These are phyloP conservation scores for Xenopus tropicalis DNA, from an alignment of 2,113 vertebrate genomes.

Conservation along the genomic window UCB_Xtro_10.0 CM004446.2:78660501-78661000, in stretches of 20 bases:
- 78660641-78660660: slow-evolving; percentile 66
- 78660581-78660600: slow-evolving; percentile 64
- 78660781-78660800: slow-evolving; percentile 91
- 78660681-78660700: slow-evolving; percentile 58
- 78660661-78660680: slow-evolving; percentile 70
- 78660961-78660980: slow-evolving; percentile 57
- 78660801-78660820: slow-evolving; percentile 93
- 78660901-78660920: slow-evolving; percentile 93
- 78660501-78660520: slow-evolving; percentile 63
- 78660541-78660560: slow-evolving; percentile 77
- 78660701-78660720: slow-evolving; percentile 51
- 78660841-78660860: slow-evolving; percentile 99
- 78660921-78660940: slow-evolving; percentile 83
- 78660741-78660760: slow-evolving; percentile 74
- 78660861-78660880: slow-evolving; percentile 99
- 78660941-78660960: slow-evolving; percentile 63
- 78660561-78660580: slow-evolving; percentile 71
- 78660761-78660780: slow-evolving; percentile 98
- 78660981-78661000: slow-evolving; percentile 42
- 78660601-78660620: slow-evolving; percentile 65
- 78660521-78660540: slow-evolving; percentile 73
- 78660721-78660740: slow-evolving; percentile 55
- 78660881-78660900: slow-evolving; percentile 99
- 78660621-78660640: slow-evolving; percentile 76
- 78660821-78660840: slow-evolving; percentile 99